These are phyloP conservation scores for Coenobita brevimanus DNA, from an alignment of 1,140 invertebrate species.

Conservation along the genomic window DNA sequence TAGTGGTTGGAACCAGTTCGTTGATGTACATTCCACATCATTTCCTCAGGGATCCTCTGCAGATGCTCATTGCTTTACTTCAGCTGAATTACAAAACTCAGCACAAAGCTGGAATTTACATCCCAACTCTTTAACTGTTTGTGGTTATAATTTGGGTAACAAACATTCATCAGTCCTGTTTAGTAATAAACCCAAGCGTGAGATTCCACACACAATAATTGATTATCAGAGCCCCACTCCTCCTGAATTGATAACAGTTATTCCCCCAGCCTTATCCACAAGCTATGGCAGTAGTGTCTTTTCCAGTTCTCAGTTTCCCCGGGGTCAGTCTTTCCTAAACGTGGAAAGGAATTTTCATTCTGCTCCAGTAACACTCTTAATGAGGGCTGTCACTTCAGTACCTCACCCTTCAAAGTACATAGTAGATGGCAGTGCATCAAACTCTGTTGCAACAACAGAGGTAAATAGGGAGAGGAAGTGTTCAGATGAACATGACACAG, in stretches of 20 bases:
- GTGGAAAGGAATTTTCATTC: too few relatives aligned
- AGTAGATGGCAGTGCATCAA: neutral
- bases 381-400: conserved; percentile 13
- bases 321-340: too few relatives aligned
- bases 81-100: too few relatives aligned
- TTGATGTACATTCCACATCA: too few relatives aligned
- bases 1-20: too few relatives aligned
- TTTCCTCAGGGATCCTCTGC: too few relatives aligned
- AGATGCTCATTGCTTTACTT: too few relatives aligned
- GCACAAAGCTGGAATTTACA: too few relatives aligned
- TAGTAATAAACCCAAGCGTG: neutral
- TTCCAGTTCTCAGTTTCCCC: too few relatives aligned
- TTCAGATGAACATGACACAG: neutral
- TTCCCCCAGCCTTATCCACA: conserved; percentile 32
- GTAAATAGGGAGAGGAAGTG: neutral
- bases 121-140: too few relatives aligned
- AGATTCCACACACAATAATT: conserved; percentile 10
- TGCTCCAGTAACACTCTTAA: conserved; percentile 12
- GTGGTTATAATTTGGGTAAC: too few relatives aligned
- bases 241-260: neutral
- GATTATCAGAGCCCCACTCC: conserved; percentile 2
- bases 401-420: neutral
- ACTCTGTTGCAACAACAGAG: neutral
- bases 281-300: neutral
- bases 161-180: too few relatives aligned